Base-by-base conservation (phyloP, 2,797 vertebrate genomes). In the Leuciscus waleckii region DNA sequence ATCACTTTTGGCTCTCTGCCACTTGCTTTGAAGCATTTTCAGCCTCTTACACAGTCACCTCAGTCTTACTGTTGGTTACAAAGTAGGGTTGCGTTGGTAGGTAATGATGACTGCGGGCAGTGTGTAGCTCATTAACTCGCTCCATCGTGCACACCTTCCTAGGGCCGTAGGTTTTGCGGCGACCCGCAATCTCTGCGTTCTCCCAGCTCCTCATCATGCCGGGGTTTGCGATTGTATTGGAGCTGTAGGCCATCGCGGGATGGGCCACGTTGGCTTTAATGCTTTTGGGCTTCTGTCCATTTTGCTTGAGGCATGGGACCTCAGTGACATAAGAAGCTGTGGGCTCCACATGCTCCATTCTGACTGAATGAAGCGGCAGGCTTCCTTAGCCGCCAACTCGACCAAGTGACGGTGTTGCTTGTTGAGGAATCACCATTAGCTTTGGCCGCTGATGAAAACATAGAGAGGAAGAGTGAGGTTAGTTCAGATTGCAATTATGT, bases 11-110 rank as follows among this genome's bases (percentile, higher is more conserved):
- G 90, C 91, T 83, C 91, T 89, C 87, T 88, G 37, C 86, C 85
- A 74, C 58, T 85, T 61, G 79, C 85, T 77, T 65, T 69, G 41
- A 73, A 58, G 54, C 61, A 51, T 86, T 46, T 86, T 84, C 77
- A 82, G 58, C 75, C 87, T 75, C 75, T 98, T 95, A 99, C 94
- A 99, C 98, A 94, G 98, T 99, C 95, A 99, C 98, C 94, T 99
- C 98, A 88, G 98, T 99, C 96, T 99, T 99, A 96, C 98, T 99
- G 96, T 99, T 99, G 94, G 98, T 99, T 91, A 99, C 97, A 95
- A 98, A 99, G 94, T 99, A 99, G 90, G 98, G 98, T 94, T 99
- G 98, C 83, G 97, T 96, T 91, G 97, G 96, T 70, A 97, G 91
- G 88, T 97, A 99, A 88, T 99, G 98, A 91, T 98, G 98, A 90